These are phyloP conservation scores for Alca torda DNA, from an alignment of 2,797 vertebrate species.

Conservation along the genomic window DNA sequence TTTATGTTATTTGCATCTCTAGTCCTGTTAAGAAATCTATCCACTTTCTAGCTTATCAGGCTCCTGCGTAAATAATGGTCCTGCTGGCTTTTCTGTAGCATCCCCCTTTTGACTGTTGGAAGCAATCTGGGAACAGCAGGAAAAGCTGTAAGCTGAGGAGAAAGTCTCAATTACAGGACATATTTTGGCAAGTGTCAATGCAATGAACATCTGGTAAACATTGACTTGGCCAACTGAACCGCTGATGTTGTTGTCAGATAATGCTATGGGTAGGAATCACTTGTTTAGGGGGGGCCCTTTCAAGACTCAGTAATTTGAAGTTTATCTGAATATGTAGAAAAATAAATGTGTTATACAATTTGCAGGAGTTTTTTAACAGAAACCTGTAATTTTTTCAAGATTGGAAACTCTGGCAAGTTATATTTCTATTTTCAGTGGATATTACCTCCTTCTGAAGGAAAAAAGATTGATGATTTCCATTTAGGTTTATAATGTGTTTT, in stretches of 20 bases:
- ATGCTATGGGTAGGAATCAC: neutral
- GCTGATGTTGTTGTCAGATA: neutral
- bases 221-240: neutral
- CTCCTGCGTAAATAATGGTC: neutral
- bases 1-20: neutral
- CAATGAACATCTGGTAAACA: conserved; percentile 27
- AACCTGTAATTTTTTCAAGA: neutral
- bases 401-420: neutral
- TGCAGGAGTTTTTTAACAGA: neutral
- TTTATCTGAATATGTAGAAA: neutral
- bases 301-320: neutral
- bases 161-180: conserved; percentile 34
- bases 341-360: neutral
- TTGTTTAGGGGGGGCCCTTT: neutral
- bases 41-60: neutral
- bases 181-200: conserved; percentile 10
- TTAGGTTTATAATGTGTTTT: neutral
- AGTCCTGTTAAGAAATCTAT: neutral
- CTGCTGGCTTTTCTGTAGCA: neutral
- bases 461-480: neutral
- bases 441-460: neutral
- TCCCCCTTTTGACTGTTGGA: neutral
- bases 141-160: conserved; percentile 1
- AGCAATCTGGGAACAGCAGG: conserved; percentile 22
- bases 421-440: conserved; percentile 5